Evolutionary conservation across 2,888 invertebrate genomes (phyloP).

Genomic region (Lottia scabra): DNA sequence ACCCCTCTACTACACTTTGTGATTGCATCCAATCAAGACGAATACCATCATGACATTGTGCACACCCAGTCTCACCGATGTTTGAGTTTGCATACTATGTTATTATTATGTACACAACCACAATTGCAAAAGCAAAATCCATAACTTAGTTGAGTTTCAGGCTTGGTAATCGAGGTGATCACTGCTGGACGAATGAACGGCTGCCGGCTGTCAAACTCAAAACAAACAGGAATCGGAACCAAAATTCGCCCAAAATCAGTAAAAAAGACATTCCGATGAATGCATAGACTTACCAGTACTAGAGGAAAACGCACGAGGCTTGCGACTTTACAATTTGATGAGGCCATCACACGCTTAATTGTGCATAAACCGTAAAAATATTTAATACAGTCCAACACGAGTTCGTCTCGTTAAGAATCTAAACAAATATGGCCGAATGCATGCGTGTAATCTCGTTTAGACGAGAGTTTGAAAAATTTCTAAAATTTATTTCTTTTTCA

Average conservation of each 20-base stretch:
- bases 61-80: no score
- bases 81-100: no score
- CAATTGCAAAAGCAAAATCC: no score
- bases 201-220: constrained; percentile 9
- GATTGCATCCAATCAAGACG: no score
- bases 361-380: constrained; percentile 4
- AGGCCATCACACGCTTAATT: constrained; percentile 8
- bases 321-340: not conserved
- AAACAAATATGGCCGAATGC: constrained; percentile 33
- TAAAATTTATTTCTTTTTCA: not conserved
- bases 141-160: no score
- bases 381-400: not conserved
- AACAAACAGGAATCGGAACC: constrained; percentile 8
- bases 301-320: not conserved
- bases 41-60: no score
- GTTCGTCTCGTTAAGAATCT: constrained; percentile 13
- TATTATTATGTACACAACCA: no score
- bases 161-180: not conserved
- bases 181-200: not conserved
- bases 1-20: no score
- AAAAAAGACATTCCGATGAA: not conserved
- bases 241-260: constrained; percentile 14
- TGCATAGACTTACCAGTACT: constrained; percentile 4
- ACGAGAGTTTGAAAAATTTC: not conserved
- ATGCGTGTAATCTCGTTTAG: constrained; percentile 34